Percentiles rank a stretch among this genome's conserved stretches.
Evolutionary conservation across 2,888 invertebrate species (phyloP).

Genomic region (Leptarthrus brevirostris): DNA sequence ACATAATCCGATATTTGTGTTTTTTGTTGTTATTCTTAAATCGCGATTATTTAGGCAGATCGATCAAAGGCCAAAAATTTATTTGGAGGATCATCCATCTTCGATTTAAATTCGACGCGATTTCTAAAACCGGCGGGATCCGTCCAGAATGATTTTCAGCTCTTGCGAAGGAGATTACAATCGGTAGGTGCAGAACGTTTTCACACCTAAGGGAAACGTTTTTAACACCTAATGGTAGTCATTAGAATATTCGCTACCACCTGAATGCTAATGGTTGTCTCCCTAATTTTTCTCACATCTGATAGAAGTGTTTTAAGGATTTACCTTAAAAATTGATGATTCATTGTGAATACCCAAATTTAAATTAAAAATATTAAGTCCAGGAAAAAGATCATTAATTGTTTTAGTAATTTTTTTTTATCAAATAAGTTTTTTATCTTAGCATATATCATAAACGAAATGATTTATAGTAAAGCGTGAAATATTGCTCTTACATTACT

Average conservation of each 20-base stretch:
- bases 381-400: too few relatives aligned
- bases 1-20: not conserved
- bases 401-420: too few relatives aligned
- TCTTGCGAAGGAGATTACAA: constrained; percentile 32
- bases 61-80: constrained; percentile 35
- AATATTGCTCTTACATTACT: too few relatives aligned
- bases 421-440: too few relatives aligned
- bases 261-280: constrained; percentile 36
- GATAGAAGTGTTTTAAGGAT: not conserved
- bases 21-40: constrained; percentile 30
- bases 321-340: not conserved
- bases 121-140: not conserved
- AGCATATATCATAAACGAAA: too few relatives aligned
- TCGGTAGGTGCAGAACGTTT: constrained; percentile 29
- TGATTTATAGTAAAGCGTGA: too few relatives aligned
- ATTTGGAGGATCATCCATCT: constrained; percentile 41
- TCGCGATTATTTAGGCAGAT: constrained; percentile 37
- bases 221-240: constrained; percentile 37
- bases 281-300: not conserved
- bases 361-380: too few relatives aligned
- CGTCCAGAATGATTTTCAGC: constrained; percentile 23
- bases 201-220: constrained; percentile 43
- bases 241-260: constrained; percentile 43
- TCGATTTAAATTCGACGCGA: constrained; percentile 18
- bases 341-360: too few relatives aligned